Evolutionary conservation across 2,113 vertebrate genomes (phyloP).

Genomic region (Thryonomys swinderianus): DNA sequence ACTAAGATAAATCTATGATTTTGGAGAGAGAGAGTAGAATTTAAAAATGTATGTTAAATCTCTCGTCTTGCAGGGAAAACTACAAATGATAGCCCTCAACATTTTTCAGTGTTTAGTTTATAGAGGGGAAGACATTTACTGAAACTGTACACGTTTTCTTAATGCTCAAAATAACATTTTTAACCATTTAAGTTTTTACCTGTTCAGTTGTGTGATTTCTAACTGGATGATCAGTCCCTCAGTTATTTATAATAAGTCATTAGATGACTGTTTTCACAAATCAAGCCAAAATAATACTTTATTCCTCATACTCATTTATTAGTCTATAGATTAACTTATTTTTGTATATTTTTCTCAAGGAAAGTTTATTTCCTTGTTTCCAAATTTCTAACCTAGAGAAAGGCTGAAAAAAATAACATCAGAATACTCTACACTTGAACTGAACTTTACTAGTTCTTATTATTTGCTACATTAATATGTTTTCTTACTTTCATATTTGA

Average conservation of each 20-base stretch:
- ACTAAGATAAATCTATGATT: conserved; percentile 17
- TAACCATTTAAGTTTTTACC: not conserved
- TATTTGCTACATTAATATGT: not conserved
- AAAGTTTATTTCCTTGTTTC: conserved; percentile 33
- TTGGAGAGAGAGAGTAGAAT: not conserved
- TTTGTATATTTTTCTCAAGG: not conserved
- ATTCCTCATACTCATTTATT: not conserved
- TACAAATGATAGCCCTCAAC: not conserved
- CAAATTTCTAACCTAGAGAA: not conserved
- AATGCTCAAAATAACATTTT: conserved; percentile 2
- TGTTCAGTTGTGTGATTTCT: not conserved
- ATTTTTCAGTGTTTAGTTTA: conserved; percentile 28
- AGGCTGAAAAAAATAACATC: not conserved
- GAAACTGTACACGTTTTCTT: not conserved
- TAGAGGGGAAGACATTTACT: conserved; percentile 8
- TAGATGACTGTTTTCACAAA: not conserved
- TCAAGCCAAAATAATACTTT: not conserved
- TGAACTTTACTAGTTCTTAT: not conserved
- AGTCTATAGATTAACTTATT: not conserved
- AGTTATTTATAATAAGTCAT: not conserved
- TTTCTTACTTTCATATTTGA: not conserved
- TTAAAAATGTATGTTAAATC: not conserved
- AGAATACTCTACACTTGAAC: not conserved
- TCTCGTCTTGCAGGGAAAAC: not conserved
- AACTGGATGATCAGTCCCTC: not conserved